Conservation (phyloP, 2,888 invertebrate genomes). For the Panorpa germanica region DNA sequence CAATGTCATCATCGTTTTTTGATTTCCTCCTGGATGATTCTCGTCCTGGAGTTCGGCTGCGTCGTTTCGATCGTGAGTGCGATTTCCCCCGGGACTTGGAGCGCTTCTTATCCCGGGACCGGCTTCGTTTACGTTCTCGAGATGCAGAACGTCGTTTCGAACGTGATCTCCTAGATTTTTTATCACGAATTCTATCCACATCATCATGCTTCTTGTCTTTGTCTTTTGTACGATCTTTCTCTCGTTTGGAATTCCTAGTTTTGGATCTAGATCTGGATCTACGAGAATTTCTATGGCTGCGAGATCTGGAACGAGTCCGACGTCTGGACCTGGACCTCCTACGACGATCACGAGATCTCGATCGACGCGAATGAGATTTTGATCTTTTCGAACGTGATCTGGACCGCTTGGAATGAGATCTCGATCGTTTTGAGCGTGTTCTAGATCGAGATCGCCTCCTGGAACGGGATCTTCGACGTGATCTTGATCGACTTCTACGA, state of each 20-base stretch:
- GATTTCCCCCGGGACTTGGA: slow-evolving; percentile 17
- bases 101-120: slow-evolving; percentile 19
- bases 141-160: slow-evolving; percentile 24
- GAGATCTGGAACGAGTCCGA: slow-evolving; percentile 18
- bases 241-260: slow-evolving; percentile 19
- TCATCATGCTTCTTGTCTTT: slow-evolving; percentile 26
- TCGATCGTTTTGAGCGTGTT: slow-evolving; percentile 41
- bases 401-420: too few species aligned
- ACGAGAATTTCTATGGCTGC: slow-evolving; percentile 7
- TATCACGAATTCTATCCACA: slow-evolving; percentile 17
- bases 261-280: slow-evolving; percentile 11
- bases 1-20: slow-evolving; percentile 9
- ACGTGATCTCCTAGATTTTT: slow-evolving; percentile 22
- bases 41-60: slow-evolving; percentile 23
- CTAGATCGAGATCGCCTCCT: slow-evolving; percentile 42
- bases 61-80: slow-evolving; percentile 16
- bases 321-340: slow-evolving; percentile 19
- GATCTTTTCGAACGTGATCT: slow-evolving; percentile 15
- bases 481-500: slow-evolving; percentile 36
- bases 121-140: slow-evolving; percentile 19
- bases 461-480: slow-evolving; percentile 36
- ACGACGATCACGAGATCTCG: slow-evolving; percentile 30
- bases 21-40: slow-evolving; percentile 15
- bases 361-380: slow-evolving; percentile 23
- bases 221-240: slow-evolving; percentile 29